A percentile compares a stretch with the other conserved stretches of the same genome.
Conservation (phyloP, 35 echinoderm and acorn worm genomes). For the Chiridota heheva region DNA sequence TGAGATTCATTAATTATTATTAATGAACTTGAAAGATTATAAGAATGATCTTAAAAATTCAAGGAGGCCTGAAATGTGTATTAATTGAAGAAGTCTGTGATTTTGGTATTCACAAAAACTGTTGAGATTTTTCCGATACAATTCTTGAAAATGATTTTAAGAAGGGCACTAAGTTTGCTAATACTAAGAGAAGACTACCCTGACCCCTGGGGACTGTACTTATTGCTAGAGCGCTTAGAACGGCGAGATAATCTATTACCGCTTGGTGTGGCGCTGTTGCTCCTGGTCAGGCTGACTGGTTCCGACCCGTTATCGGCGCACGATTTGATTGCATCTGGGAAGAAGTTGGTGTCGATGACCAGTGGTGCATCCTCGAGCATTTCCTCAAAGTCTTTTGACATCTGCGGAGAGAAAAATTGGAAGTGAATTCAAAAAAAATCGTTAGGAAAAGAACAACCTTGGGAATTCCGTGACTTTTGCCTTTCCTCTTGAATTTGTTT, state of each 20-base stretch:
- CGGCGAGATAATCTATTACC: slow-evolving; percentile 49
- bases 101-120: too few relatives aligned
- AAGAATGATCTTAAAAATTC: too few relatives aligned
- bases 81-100: too few relatives aligned
- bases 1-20: too few relatives aligned
- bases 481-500: too few relatives aligned
- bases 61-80: too few relatives aligned
- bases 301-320: slow-evolving; percentile 9
- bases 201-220: slow-evolving; percentile 23
- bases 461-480: too few relatives aligned
- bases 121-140: too few relatives aligned
- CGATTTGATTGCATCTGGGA: slow-evolving; percentile 60
- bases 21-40: too few relatives aligned
- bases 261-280: slow-evolving; percentile 29
- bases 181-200: slow-evolving; percentile 63
- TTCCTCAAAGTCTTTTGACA: slow-evolving; percentile 91
- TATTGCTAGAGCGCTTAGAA: slow-evolving; percentile 36
- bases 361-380: slow-evolving; percentile 90
- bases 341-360: slow-evolving; percentile 74
- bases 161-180: too few relatives aligned
- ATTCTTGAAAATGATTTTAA: too few relatives aligned
- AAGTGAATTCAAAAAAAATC: not conserved
- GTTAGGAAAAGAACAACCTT: too few relatives aligned
- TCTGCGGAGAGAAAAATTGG: slow-evolving; percentile 45
- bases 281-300: not conserved